Conservation (phyloP, 2,113 vertebrate genomes). For the Probosciger aterrimus region DNA sequence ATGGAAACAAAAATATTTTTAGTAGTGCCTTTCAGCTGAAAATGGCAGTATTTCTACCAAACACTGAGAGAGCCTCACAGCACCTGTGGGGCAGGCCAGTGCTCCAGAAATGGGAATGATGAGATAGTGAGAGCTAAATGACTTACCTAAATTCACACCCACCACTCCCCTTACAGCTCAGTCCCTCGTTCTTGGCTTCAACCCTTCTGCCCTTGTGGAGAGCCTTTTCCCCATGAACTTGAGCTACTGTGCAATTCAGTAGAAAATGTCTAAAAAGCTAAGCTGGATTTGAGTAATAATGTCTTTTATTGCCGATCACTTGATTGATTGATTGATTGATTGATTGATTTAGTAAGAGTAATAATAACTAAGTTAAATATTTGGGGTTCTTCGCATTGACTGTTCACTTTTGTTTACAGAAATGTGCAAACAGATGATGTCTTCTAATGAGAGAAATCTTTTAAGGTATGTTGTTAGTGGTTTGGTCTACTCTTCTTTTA, state of each 20-base stretch:
- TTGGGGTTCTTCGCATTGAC: fast-evolving
- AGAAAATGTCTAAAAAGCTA: neutral
- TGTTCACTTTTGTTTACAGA: neutral
- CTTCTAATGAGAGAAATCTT: neutral
- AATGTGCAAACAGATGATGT: neutral
- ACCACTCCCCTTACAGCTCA: neutral
- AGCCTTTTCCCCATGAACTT: neutral
- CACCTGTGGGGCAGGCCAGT: conserved; percentile 10
- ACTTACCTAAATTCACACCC: neutral
- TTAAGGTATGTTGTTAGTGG: neutral
- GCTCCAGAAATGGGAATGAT: neutral
- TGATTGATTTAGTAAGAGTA: neutral
- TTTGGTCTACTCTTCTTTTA: neutral
- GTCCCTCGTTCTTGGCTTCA: neutral
- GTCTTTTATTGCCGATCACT: neutral
- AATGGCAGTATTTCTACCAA: neutral
- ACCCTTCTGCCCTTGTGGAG: neutral
- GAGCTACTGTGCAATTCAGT: neutral
- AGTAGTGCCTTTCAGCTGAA: conserved; percentile 19
- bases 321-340: neutral
- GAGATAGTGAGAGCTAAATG: neutral
- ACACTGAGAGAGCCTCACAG: neutral
- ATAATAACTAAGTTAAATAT: neutral
- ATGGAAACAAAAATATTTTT: conserved; percentile 56
- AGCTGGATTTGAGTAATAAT: neutral